Evolutionary conservation across 1,140 invertebrate genomes (phyloP), one percentile per base, ranked within the genome.

Genomic region (Drosophila ogumai): DNA sequence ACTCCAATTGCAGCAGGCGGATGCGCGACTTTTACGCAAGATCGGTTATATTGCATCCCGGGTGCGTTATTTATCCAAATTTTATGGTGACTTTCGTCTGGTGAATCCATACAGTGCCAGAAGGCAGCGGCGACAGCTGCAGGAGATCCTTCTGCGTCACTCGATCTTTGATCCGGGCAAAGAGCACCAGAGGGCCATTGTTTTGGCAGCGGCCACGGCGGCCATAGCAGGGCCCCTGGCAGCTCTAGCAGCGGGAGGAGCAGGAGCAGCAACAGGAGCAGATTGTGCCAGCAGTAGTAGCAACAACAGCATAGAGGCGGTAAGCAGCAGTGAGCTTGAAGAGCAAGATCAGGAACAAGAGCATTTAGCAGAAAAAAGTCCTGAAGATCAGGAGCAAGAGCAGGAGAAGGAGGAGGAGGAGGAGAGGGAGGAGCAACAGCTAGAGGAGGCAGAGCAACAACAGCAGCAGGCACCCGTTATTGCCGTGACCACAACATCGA

Each of bases 1-100:
- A 40, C 28, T 46, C 38, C 68, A 73, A 46, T 59, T 56, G 46
- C 77, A 77, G 58, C 75, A 47, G 67, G 67, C 79, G 36, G 91
- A 92, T 88, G 91, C 91, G 15, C 82, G 88, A 31, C 41, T 92
- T 46, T 55, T 92, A 54, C 82, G 82, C 6, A 88, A 91, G 41
- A 91, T 92, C 47, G 91, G 91, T 56, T 92, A 91, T 25, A 92
- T 92, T 65, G 91, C 91, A 12, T 92, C 91, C 7, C 60, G 90
- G 0, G 87, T 92, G 17, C 91, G 91, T 15, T 81, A 82, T 15
- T 49, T 92, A 49, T 75, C 87, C n/a, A 86, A 91, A 49, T 86
- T 79, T 34, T 92, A 92, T 73, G 86, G 81, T 17, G 90, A 92
- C 28, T 92, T 92, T 32, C 82, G 63, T 0, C 55, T 92, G 47